These are phyloP conservation scores for Drosophila rufa DNA, from an alignment of 1,140 invertebrate species.

Conservation along the genomic window DNA sequence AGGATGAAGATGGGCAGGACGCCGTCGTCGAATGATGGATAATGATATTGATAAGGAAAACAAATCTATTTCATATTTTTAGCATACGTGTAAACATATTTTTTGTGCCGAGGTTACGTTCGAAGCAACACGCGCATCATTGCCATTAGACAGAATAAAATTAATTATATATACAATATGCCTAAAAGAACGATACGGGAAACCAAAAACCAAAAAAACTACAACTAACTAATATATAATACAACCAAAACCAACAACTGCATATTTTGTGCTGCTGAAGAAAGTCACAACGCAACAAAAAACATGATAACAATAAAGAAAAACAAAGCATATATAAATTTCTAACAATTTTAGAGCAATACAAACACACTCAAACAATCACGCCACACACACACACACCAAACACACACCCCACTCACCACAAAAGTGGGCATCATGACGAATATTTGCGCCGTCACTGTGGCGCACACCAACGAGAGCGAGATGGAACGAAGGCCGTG, in stretches of 20 bases:
- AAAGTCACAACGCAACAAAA: constrained; percentile 80
- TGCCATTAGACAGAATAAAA: constrained; percentile 81
- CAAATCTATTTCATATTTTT: constrained; percentile 77
- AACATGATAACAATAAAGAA: constrained; percentile 42
- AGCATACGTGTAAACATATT: constrained; percentile 71
- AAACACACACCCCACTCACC: constrained; percentile 6
- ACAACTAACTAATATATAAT: constrained; percentile 51
- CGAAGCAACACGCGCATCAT: constrained; percentile 81
- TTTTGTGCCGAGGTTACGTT: constrained; percentile 80
- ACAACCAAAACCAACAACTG: constrained; percentile 52
- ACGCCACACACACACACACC: constrained; percentile 21
- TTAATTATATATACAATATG: constrained; percentile 64
- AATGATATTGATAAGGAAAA: constrained; percentile 47
- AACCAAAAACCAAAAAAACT: constrained; percentile 18
- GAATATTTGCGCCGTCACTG: constrained; percentile 37
- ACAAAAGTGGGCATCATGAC: constrained; percentile 15
- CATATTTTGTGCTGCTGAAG: constrained; percentile 83
- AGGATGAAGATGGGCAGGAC: constrained; percentile 7
- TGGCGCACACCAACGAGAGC: constrained; percentile 14
- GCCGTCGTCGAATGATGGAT: constrained; percentile 16
- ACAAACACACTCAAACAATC: constrained; percentile 34
- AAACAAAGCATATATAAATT: constrained; percentile 43
- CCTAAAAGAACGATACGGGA: constrained; percentile 37
- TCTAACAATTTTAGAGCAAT: constrained; percentile 73
- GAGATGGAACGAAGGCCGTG: neutral